phyloP scores from a whole-genome alignment of 2,113 vertebrate genomes.

The Phalacrocorax aristotelis region DNA sequence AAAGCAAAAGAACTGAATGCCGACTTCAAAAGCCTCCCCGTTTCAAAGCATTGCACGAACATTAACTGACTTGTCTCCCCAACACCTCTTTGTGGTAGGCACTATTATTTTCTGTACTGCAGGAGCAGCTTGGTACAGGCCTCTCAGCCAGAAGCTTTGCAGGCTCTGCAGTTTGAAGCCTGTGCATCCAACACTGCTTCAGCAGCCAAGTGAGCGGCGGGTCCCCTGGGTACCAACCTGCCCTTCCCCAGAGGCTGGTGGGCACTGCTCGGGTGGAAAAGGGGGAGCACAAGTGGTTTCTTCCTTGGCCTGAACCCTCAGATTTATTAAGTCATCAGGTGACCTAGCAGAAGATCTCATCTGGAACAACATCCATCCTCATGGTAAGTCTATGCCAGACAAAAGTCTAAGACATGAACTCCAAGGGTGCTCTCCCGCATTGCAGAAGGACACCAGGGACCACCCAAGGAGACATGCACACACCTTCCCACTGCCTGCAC shows the following conservation, averaged over 20 bases:
- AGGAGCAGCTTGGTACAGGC: background rate
- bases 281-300: background rate
- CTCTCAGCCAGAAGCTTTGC: accelerated
- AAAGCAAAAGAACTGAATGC: background rate
- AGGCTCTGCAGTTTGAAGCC: background rate
- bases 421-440: background rate
- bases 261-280: background rate
- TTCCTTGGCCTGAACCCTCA: accelerated
- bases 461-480: accelerated
- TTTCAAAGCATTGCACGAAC: background rate
- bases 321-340: background rate
- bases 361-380: background rate
- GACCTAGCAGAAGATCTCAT: accelerated
- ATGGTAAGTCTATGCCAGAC: accelerated
- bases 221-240: background rate
- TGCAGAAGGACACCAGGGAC: accelerated
- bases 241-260: background rate
- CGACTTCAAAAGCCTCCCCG: background rate
- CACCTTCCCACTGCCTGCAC: background rate
- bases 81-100: background rate
- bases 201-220: accelerated
- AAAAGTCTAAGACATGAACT: accelerated
- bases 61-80: background rate
- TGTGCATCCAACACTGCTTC: background rate
- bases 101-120: background rate